Evolutionary conservation across 2,888 invertebrate genomes (phyloP), one percentile per base, ranked within the genome.

Genomic region (Melanargia galathea): DNA sequence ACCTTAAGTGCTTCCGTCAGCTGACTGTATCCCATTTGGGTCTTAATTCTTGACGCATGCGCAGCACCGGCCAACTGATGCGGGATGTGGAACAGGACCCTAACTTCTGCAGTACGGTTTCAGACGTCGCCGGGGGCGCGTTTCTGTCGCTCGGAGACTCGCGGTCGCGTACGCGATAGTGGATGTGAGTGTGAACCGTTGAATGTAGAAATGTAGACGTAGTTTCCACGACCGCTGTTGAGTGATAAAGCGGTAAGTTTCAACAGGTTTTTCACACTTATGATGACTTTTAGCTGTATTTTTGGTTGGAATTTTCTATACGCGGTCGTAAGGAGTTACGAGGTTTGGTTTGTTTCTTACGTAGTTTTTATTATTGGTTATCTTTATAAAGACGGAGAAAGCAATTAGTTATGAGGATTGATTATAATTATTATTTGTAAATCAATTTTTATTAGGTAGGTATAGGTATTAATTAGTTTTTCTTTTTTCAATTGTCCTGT

Each of bases 1-100:
- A 89, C 89, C 89, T 84, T 84, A 85, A 80, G 80, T 78, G 73
- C 77, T 78, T 75, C 79, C 78, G 80, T 84, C 89, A 89, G 89
- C 88, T 88, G 88, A 87, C 80, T 71, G 69, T 72, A 77, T 80
- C 81, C 78, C 75, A 76, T 77, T 79, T 67, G 70, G 75, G 72
- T 68, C 67, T 62, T 63, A 64, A 61, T 62, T 61, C 45, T 51
- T 65, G 68, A 70, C 87, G 88, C 88, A 76, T 80, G 90, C 90
- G 89, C 73, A 66, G n/a, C 62, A 62, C 45, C 2, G 18, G 10
- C 35, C 60, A 60, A 65, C 67, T 77, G 79, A 81, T 85, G 87
- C 85, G 83, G 85, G 84, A 83, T 82, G 78, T 74, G 73, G 78
- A 74, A 77, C 75, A 74, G 74, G 76, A 77, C 75, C 71, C 64